Conservation (phyloP, 2,797 vertebrate species). For the Hybognathus amarus region DNA sequence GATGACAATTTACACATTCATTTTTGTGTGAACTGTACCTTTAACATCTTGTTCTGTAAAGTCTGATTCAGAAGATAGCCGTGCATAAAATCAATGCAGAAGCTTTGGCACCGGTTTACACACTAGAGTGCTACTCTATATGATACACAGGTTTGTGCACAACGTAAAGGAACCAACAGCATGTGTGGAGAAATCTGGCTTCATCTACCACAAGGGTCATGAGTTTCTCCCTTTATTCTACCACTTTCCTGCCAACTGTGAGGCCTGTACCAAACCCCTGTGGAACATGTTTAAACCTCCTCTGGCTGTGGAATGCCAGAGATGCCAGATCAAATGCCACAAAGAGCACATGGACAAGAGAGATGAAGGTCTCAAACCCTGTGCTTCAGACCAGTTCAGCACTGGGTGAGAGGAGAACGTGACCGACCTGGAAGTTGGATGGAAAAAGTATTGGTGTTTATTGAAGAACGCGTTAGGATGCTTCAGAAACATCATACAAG, state of each 20-base stretch:
- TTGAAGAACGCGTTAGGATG: neutral
- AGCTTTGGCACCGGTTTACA: constrained; percentile 40
- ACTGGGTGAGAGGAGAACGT: constrained; percentile 43
- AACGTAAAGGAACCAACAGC: constrained; percentile 51
- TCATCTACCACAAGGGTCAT: constrained; percentile 88
- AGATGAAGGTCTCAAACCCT: constrained; percentile 84
- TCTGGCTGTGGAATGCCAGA: constrained; percentile 84
- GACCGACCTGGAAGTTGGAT: constrained; percentile 11
- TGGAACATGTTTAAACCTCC: constrained; percentile 91
- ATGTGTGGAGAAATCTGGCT: constrained; percentile 83
- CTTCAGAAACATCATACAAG: neutral
- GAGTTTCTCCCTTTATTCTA: constrained; percentile 88
- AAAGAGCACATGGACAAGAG: constrained; percentile 89
- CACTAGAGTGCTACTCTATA: constrained; percentile 61
- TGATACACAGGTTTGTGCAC: constrained; percentile 61
- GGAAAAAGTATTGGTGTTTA: neutral
- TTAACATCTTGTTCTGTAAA: constrained; percentile 7
- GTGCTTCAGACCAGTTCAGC: constrained; percentile 57
- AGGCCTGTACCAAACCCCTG: constrained; percentile 86
- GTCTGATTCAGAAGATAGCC: constrained; percentile 13
- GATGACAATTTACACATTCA: neutral
- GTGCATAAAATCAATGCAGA: constrained; percentile 9
- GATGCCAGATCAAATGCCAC: constrained; percentile 88
- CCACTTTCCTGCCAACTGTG: constrained; percentile 88
- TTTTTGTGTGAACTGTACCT: constrained; percentile 24